Evolutionary conservation across 2,888 invertebrate genomes (phyloP).

Genomic region (Drosophila neonasuta): DNA sequence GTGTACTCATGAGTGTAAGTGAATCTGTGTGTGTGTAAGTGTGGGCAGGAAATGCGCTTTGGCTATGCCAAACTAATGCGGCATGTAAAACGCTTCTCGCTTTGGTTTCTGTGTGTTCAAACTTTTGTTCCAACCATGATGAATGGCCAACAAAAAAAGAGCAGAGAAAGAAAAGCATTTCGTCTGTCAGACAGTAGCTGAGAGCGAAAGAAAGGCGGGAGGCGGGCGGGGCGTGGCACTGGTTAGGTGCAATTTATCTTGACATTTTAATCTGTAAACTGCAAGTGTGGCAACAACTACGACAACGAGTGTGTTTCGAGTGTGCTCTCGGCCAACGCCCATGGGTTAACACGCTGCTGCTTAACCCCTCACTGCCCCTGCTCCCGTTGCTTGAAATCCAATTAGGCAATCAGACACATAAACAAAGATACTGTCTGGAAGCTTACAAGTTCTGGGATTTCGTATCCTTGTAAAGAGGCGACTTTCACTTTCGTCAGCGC

Average conservation of each 20-base stretch:
- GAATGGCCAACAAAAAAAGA: slow-evolving; percentile 41
- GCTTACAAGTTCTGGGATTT: no score
- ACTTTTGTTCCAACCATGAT: slow-evolving; percentile 47
- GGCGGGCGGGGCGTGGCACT: slow-evolving; percentile 46
- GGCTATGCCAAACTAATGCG: slow-evolving; percentile 50
- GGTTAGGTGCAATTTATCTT: slow-evolving; percentile 58
- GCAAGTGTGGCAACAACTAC: slow-evolving; percentile 13
- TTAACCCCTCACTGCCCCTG: slow-evolving; percentile 26
- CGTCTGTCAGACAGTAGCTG: slow-evolving; percentile 51
- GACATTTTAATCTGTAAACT: slow-evolving; percentile 67
- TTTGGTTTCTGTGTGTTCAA: slow-evolving; percentile 28
- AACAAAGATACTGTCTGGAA: slow-evolving; percentile 44
- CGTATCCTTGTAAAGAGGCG: not conserved
- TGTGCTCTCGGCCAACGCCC: slow-evolving; percentile 43
- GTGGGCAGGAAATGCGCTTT: slow-evolving; percentile 70
- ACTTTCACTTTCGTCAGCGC: slow-evolving; percentile 64
- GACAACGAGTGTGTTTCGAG: not conserved
- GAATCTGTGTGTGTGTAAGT: slow-evolving; percentile 14
- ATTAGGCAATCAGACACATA: slow-evolving; percentile 69
- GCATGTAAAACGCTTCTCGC: slow-evolving; percentile 37
- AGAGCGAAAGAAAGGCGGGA: not conserved
- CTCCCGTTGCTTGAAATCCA: slow-evolving; percentile 49
- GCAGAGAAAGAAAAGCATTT: slow-evolving; percentile 14
- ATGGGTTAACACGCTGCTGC: slow-evolving; percentile 31
- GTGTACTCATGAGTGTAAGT: not conserved